A percentile compares a stretch with the other conserved stretches of the same genome.
phyloP scores from a whole-genome alignment of 2,797 vertebrate genomes.

The Alectoris magna region DNA sequence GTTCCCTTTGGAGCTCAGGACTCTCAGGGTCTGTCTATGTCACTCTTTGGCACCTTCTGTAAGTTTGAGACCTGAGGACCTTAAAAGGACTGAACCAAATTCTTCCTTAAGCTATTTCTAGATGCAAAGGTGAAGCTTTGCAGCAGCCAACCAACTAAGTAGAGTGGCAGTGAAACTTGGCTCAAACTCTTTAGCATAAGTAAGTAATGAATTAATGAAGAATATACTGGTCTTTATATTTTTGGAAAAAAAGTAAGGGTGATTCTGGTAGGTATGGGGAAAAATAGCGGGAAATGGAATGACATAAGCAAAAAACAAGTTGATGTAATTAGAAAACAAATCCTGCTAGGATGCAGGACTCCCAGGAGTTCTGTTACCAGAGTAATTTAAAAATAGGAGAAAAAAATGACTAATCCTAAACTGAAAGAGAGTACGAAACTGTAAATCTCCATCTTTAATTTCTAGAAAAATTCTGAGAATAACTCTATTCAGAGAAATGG shows the following conservation, averaged over 20 bases:
- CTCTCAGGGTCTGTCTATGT: slow-evolving; percentile 3
- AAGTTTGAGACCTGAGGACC: neutral
- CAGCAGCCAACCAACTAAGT: neutral
- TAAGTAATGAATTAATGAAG: neutral
- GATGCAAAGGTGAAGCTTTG: neutral
- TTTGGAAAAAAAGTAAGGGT: neutral
- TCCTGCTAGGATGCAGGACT: slow-evolving; percentile 11
- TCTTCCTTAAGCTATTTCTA: slow-evolving; percentile 46
- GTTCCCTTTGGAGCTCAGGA: neutral
- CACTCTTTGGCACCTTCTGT: slow-evolving; percentile 11
- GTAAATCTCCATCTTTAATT: slow-evolving; percentile 21
- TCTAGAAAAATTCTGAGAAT: neutral
- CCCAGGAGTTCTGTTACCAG: slow-evolving; percentile 6
- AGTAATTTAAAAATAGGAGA: slow-evolving; percentile 8
- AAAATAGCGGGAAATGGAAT: neutral
- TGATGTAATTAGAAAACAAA: slow-evolving; percentile 31
- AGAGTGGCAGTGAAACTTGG: neutral
- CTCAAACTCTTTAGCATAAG: neutral
- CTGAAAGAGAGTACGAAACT: neutral
- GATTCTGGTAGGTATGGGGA: neutral
- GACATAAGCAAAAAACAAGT: neutral
- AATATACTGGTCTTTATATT: neutral
- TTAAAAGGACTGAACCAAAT: slow-evolving; percentile 55
- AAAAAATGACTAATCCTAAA: neutral
- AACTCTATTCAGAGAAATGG: slow-evolving; percentile 18